These are phyloP conservation scores for Neodontobutis hainanensis DNA, from an alignment of 2,113 vertebrate genomes.

Conservation along the genomic window DNA sequence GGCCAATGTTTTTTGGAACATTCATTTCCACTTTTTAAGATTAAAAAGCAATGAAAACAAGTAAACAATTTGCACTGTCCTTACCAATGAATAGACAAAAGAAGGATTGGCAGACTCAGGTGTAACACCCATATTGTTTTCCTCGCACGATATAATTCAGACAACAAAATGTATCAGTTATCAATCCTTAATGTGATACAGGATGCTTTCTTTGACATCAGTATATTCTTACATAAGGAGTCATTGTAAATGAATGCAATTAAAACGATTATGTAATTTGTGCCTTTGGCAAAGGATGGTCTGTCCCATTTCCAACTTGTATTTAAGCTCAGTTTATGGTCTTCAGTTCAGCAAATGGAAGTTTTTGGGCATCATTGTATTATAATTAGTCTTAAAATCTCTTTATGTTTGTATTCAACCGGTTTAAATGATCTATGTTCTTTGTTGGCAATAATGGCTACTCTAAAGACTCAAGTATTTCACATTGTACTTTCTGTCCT, in stretches of 20 bases:
- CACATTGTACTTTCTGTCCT: background rate
- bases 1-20: conserved; percentile 23
- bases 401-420: background rate
- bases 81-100: background rate
- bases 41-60: background rate
- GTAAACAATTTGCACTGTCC: background rate
- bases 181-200: background rate
- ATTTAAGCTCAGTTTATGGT: background rate
- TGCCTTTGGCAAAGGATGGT: background rate
- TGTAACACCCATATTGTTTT: conserved; percentile 10
- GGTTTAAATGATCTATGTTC: background rate
- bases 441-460: background rate
- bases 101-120: background rate
- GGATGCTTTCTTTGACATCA: conserved; percentile 12
- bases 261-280: background rate
- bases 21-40: conserved; percentile 18
- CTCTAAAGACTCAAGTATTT: background rate
- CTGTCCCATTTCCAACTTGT: too few species aligned
- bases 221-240: conserved; percentile 8
- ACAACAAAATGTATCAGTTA: background rate
- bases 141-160: background rate
- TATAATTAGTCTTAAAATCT: background rate
- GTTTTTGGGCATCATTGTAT: too few species aligned
- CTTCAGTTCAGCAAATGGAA: too few species aligned
- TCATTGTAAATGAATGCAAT: background rate